phyloP scores from a whole-genome alignment of 2,113 vertebrate species.

The Excalfactoria chinensis region DNA sequence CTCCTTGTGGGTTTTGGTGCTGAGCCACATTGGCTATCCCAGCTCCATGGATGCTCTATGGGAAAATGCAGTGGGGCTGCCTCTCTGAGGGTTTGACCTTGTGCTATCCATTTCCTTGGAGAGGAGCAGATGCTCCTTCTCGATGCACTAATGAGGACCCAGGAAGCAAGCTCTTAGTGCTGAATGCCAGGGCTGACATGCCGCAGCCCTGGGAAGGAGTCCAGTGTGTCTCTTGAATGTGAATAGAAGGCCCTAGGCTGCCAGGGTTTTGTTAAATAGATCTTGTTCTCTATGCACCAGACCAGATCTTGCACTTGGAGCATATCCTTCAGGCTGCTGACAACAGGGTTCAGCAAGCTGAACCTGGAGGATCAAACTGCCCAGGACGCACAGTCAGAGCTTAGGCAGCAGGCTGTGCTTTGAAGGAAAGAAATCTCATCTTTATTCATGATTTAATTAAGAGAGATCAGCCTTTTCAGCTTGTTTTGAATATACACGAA shows the following conservation, averaged over 20 bases:
- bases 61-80: background rate
- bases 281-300: background rate
- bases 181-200: slow-evolving; percentile 1
- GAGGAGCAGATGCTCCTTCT: background rate
- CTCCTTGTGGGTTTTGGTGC: background rate
- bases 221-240: background rate
- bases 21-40: background rate
- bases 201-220: background rate
- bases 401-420: slow-evolving; percentile 28
- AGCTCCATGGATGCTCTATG: background rate
- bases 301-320: slow-evolving; percentile 48
- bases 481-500: slow-evolving; percentile 38
- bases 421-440: slow-evolving; percentile 31
- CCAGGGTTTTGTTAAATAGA: slow-evolving; percentile 26
- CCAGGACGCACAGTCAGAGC: background rate
- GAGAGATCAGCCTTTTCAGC: background rate
- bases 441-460: slow-evolving; percentile 68
- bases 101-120: background rate
- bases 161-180: background rate
- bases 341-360: slow-evolving; percentile 7
- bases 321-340: slow-evolving; percentile 6
- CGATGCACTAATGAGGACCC: background rate
- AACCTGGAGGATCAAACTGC: slow-evolving; percentile 6
- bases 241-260: background rate
- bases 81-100: background rate